A percentile compares a stretch with the other conserved stretches of the same genome.
Conservation (phyloP, 2,797 vertebrate species). For the Coendou prehensilis region DNA sequence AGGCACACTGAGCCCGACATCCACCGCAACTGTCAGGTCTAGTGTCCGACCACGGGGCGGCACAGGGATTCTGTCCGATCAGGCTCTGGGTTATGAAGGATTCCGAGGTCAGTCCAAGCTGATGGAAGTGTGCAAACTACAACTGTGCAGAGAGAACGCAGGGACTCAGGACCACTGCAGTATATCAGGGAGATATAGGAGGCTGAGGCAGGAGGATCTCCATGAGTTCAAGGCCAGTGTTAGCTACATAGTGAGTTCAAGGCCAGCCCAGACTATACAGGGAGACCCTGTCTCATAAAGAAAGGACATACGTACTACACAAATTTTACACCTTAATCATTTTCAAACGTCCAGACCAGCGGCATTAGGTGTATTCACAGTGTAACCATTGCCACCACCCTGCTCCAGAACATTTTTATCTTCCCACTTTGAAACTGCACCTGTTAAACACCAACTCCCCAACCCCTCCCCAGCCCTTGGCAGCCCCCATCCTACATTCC, state of each 20-base stretch:
- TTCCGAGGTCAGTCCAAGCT: background rate
- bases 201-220: background rate
- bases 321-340: fast-evolving
- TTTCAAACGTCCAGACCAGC: fast-evolving
- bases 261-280: background rate
- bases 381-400: fast-evolving
- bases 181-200: background rate
- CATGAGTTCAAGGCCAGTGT: background rate
- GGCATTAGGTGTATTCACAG: fast-evolving
- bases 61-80: background rate
- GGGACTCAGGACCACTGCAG: background rate
- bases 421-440: background rate
- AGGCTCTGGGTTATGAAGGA: constrained; percentile 28
- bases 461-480: fast-evolving
- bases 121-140: background rate
- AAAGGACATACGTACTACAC: background rate
- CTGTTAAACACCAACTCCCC: background rate
- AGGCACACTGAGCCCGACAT: background rate
- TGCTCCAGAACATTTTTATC: background rate
- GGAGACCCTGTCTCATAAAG: background rate
- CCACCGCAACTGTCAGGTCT: background rate
- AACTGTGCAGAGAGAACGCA: background rate
- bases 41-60: background rate
- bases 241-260: background rate
- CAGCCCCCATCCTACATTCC: background rate